Evolutionary conservation across 2,113 vertebrate species (phyloP).

Genomic region (Rhinogobius similis): DNA sequence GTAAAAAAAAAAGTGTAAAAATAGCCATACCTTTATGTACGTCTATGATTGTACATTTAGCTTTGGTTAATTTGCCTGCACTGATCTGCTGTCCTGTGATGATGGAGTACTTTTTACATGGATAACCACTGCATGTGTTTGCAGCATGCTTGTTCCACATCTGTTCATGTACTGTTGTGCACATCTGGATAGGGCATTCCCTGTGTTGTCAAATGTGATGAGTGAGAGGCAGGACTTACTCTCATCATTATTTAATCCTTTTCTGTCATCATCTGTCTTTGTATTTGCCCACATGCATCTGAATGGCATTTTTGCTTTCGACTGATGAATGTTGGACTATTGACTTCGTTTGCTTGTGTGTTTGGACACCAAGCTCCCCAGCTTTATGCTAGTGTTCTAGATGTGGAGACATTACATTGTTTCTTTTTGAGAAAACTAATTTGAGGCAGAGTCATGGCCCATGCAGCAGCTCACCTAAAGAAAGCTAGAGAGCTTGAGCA

Average conservation of each 20-base stretch:
- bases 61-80: background rate
- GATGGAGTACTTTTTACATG: slow-evolving; percentile 17
- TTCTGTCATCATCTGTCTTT: slow-evolving; percentile 34
- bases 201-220: slow-evolving; percentile 22
- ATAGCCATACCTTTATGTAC: background rate
- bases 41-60: no score
- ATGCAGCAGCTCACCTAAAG: slow-evolving; percentile 94
- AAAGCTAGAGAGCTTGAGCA: slow-evolving; percentile 92
- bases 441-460: slow-evolving; percentile 81
- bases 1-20: background rate
- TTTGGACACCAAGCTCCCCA: background rate
- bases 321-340: slow-evolving; percentile 4
- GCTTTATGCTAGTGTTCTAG: background rate
- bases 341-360: background rate
- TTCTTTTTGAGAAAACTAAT: background rate
- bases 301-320: slow-evolving; percentile 11
- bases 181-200: slow-evolving; percentile 57
- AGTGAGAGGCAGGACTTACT: slow-evolving; percentile 30
- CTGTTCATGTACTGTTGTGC: slow-evolving; percentile 58
- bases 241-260: slow-evolving; percentile 41
- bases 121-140: background rate
- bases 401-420: background rate
- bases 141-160: slow-evolving; percentile 37
- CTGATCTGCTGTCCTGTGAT: background rate
- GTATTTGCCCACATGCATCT: slow-evolving; percentile 17